Evolutionary conservation across 2,797 vertebrate species (phyloP).

Genomic region (Nyctibius grandis): DNA sequence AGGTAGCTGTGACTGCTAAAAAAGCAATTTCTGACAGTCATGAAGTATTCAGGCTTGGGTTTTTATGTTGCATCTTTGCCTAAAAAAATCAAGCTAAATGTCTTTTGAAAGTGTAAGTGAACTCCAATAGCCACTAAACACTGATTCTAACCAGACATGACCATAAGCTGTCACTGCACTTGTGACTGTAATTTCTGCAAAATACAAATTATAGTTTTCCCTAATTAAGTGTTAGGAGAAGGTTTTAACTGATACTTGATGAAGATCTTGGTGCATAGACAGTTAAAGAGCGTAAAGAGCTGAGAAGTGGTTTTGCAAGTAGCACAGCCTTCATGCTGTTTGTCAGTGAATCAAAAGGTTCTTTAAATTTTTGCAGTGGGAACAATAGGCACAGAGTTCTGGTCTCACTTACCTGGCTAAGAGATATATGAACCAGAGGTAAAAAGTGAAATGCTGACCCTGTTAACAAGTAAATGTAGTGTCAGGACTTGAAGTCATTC

Average conservation of each 20-base stretch:
- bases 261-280: neutral
- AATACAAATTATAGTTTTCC: neutral
- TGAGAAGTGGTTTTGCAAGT: neutral
- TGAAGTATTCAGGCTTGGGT: neutral
- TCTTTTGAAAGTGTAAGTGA: neutral
- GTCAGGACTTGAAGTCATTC: neutral
- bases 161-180: neutral
- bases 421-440: neutral
- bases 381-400: conserved; percentile 1
- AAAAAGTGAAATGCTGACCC: neutral
- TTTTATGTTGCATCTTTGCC: neutral
- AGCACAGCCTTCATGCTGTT: neutral
- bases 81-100: neutral
- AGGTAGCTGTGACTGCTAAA: neutral
- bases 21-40: neutral
- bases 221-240: neutral
- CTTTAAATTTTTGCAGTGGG: neutral
- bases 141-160: neutral
- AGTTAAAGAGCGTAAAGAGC: neutral
- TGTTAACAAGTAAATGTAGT: neutral
- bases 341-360: neutral
- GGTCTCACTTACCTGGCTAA: neutral
- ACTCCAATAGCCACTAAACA: neutral
- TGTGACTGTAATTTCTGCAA: neutral
- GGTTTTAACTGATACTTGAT: neutral